Evolutionary conservation across 1,140 invertebrate genomes (phyloP).

Genomic region (Archivesica marissinica): DNA sequence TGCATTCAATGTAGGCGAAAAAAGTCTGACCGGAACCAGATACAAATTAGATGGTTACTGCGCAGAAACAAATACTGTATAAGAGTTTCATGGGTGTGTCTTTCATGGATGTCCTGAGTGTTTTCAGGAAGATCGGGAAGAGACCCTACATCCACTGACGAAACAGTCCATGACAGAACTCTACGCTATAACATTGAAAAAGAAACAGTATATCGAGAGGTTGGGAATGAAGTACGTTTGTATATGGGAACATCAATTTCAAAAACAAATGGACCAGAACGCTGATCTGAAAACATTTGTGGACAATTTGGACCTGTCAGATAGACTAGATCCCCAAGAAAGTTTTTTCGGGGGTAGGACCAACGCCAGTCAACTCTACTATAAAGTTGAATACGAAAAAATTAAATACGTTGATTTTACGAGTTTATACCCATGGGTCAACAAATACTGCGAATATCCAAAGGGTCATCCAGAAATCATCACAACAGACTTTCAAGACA

Average conservation of each 20-base stretch:
- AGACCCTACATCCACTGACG: slow-evolving; percentile 5
- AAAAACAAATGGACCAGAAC: slow-evolving; percentile 45
- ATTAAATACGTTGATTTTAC: slow-evolving; percentile 28
- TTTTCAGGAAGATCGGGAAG: slow-evolving; percentile 49
- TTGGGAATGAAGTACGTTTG: slow-evolving; percentile 54
- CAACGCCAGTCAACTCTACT: slow-evolving; percentile 69
- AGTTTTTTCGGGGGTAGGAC: slow-evolving; percentile 81
- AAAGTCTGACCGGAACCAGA: slow-evolving; percentile 22
- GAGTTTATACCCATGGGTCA: neutral
- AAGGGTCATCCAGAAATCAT: neutral
- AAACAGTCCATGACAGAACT: slow-evolving; percentile 57
- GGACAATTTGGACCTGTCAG: slow-evolving; percentile 37
- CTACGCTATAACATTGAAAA: slow-evolving; percentile 47
- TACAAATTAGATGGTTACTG: slow-evolving; percentile 57
- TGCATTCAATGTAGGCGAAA: slow-evolving; percentile 60
- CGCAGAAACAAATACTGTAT: slow-evolving; percentile 49
- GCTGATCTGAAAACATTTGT: slow-evolving; percentile 34
- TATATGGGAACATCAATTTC: slow-evolving; percentile 71
- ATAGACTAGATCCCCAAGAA: slow-evolving; percentile 69
- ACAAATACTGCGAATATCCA: neutral
- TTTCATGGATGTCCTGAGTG: slow-evolving; percentile 71
- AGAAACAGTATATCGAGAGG: slow-evolving; percentile 29
- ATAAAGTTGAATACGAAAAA: neutral
- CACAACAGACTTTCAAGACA: neutral
- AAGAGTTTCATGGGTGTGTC: slow-evolving; percentile 70